Conservation (phyloP, 2,113 vertebrate genomes). For the Sturnus vulgaris region DNA sequence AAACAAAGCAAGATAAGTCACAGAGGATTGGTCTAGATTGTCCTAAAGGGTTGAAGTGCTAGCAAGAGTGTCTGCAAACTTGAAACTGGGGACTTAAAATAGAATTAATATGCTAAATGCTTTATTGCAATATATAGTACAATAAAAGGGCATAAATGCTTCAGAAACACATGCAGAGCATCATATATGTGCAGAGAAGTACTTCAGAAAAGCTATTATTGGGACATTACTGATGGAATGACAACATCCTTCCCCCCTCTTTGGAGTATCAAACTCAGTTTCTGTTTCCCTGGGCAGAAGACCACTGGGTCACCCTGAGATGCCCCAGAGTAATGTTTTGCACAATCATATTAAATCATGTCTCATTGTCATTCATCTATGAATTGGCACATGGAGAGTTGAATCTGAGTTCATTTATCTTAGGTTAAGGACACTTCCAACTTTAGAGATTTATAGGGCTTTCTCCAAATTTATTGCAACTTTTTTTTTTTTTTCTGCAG, state of each 20-base stretch:
- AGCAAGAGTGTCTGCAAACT: not conserved
- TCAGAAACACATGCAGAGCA: not conserved
- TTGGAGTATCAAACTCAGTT: not conserved
- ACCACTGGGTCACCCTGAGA: not conserved
- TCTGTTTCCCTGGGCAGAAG: not conserved
- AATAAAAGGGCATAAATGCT: not conserved
- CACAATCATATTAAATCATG: not conserved
- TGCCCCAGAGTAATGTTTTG: slow-evolving; percentile 27
- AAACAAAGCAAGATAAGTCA: not conserved
- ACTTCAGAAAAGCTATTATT: not conserved
- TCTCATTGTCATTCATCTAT: slow-evolving; percentile 5
- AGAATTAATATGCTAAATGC: not conserved
- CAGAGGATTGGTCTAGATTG: not conserved
- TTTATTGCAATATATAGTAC: not conserved
- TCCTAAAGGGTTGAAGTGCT: not conserved
- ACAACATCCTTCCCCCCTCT: not conserved
- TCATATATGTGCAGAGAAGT: not conserved
- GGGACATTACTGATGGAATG: not conserved
- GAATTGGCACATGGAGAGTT: slow-evolving; percentile 17
- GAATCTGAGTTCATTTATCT: slow-evolving; percentile 37
- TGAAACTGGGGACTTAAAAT: not conserved
- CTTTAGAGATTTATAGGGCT: not conserved
- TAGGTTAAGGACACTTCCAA: slow-evolving; percentile 22
- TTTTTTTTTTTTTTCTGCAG: not conserved
- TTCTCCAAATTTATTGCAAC: slow-evolving; percentile 26